phyloP scores from a whole-genome alignment of 2,113 vertebrate genomes.

The Cettia cetti region DNA sequence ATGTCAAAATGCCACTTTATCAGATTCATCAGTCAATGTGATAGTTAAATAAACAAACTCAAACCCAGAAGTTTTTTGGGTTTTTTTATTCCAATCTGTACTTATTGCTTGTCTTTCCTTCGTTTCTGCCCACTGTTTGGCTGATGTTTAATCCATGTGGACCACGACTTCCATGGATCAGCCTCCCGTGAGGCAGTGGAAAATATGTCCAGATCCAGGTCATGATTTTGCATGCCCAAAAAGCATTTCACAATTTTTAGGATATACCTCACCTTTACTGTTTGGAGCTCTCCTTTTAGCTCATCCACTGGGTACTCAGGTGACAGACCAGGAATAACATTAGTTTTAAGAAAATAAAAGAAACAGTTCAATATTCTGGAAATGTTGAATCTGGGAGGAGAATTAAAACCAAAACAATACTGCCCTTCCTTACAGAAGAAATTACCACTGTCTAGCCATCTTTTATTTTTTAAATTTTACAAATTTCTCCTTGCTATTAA shows the following conservation, averaged over 20 bases:
- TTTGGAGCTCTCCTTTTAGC: neutral
- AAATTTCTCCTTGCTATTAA: neutral
- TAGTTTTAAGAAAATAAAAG: neutral
- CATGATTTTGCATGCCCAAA: neutral
- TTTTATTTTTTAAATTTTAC: neutral
- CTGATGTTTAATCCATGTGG: neutral
- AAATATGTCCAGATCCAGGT: neutral
- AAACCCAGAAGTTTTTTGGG: neutral
- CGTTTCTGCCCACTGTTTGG: neutral
- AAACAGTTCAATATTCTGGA: neutral
- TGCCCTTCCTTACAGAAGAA: neutral
- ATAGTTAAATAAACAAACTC: neutral
- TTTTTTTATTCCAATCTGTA: neutral
- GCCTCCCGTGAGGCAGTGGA: neutral
- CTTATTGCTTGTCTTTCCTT: neutral
- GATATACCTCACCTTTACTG: accelerated
- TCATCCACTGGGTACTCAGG: neutral
- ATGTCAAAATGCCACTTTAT: neutral
- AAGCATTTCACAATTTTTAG: neutral
- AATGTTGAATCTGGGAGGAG: neutral
- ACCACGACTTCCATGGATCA: neutral
- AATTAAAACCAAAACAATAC: neutral
- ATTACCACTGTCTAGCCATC: neutral
- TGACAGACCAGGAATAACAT: neutral
- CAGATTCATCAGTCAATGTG: neutral